These are phyloP conservation scores for Elysia crispata DNA, from an alignment of 2,888 invertebrate genomes.

Conservation along the genomic window DNA sequence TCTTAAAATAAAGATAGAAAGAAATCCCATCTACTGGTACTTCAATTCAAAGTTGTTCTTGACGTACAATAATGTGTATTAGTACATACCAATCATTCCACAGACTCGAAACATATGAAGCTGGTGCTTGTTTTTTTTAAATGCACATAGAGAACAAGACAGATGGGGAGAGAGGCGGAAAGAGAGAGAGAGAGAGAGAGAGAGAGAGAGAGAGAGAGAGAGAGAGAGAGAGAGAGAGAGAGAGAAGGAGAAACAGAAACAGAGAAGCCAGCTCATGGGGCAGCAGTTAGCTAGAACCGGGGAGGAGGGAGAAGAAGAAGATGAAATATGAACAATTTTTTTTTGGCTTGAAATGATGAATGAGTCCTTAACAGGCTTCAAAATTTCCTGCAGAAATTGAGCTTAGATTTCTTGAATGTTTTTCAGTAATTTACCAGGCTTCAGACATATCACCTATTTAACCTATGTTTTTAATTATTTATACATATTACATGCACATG, in stretches of 20 bases:
- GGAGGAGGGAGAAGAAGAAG: background rate
- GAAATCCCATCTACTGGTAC: too few relatives aligned
- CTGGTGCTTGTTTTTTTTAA: background rate
- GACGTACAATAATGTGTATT: too few relatives aligned
- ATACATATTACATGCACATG: too few relatives aligned
- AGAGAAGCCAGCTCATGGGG: background rate
- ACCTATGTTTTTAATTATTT: too few relatives aligned
- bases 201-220: too few relatives aligned
- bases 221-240: background rate
- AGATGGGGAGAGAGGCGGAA: conserved; percentile 2
- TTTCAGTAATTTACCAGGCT: background rate
- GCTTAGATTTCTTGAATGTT: background rate
- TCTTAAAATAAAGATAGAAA: background rate
- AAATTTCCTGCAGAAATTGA: background rate
- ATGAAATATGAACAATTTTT: background rate
- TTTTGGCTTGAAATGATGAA: background rate
- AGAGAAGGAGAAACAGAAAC: background rate
- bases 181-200: too few relatives aligned
- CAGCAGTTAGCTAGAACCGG: background rate
- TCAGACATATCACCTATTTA: too few relatives aligned
- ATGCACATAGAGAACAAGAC: conserved; percentile 3
- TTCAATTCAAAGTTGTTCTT: too few relatives aligned
- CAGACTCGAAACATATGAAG: too few relatives aligned
- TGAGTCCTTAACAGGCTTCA: background rate
- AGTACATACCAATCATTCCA: too few relatives aligned